phyloP scores from a whole-genome alignment of 2,888 invertebrate species.

The Chymomyza caudatula region DNA sequence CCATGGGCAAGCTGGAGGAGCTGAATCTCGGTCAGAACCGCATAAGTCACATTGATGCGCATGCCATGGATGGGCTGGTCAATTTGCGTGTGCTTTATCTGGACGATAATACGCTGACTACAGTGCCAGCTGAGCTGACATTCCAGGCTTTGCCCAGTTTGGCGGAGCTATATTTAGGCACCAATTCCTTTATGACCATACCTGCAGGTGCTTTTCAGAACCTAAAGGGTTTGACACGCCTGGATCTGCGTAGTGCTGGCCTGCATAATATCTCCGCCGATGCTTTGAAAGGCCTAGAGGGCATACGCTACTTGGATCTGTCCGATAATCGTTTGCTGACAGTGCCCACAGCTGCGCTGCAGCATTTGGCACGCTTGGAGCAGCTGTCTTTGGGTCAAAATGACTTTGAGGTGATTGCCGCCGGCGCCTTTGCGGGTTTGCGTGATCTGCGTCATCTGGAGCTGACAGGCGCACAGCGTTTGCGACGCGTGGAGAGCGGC shows the following conservation, averaged over 20 bases:
- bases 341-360: slow-evolving; percentile 87
- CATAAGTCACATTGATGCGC: slow-evolving; percentile 87
- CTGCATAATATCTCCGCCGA: slow-evolving; percentile 87
- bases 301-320: slow-evolving; percentile 87
- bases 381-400: slow-evolving; percentile 91
- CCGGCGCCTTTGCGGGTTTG: slow-evolving; percentile 87
- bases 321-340: slow-evolving; percentile 87
- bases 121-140: slow-evolving; percentile 85
- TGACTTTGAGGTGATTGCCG: slow-evolving; percentile 84
- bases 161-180: slow-evolving; percentile 90
- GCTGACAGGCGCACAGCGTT: slow-evolving; percentile 86
- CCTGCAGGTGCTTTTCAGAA: slow-evolving; percentile 89
- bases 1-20: slow-evolving; percentile 88
- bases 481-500: slow-evolving; percentile 86
- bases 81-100: slow-evolving; percentile 89
- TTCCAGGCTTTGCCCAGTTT: slow-evolving; percentile 86
- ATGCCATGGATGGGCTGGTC: slow-evolving; percentile 86
- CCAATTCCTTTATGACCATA: slow-evolving; percentile 88
- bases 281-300: slow-evolving; percentile 85
- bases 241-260: slow-evolving; percentile 90
- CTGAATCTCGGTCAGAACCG: slow-evolving; percentile 91
- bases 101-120: slow-evolving; percentile 89
- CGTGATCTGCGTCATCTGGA: slow-evolving; percentile 87
- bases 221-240: slow-evolving; percentile 84
- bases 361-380: slow-evolving; percentile 85